Evolutionary conservation across 2,113 vertebrate genomes (phyloP), one percentile per base, ranked within the genome.

Genomic region (Romanogobio albipinnatus): DNA sequence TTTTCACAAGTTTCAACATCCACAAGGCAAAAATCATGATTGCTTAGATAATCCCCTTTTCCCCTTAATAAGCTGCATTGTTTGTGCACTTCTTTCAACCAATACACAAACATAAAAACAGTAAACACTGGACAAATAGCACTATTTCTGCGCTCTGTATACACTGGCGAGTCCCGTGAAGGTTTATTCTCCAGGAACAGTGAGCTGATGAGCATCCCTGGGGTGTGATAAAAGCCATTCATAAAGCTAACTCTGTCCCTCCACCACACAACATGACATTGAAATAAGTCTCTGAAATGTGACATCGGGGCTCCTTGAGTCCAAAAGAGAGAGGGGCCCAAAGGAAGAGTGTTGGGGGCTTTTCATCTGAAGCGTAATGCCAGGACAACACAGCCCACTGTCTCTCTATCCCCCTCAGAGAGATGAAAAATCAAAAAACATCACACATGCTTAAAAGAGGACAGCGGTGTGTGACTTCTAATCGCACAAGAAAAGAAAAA

Each of bases 261-360:
- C 1, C 58, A 80, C 56, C 49, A n/a, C 77, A 26, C 39, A 80
- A 9, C 14, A 24, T 64, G 58, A 22, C 77, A 80, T 49, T 80
- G 77, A 80, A 80, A 17, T 49, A 64, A 61, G 39, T 64, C 77
- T 64, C 39, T 80, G 39, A 80, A 80, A 64, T 80, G 77, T 80
- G 61, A 81, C 61, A 51, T 81, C 61, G 49, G 43, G 78, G 24
- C 61, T 81, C 45, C 76, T 51, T 3, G 4, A 26, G 24, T 51
- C 78, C 5, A 59, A 14, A 78, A 79, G 56, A 64, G 56, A 47
- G 58, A 61, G 39, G 3, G 78, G 61, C 61, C 61, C 43, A 13
- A 19, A 51, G 61, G 62, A 49, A 49, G 43, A 66, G 24, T 3
- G 7, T 26, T 81, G 78, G 45, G 78, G 61, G 45, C 61, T 81